A percentile compares a stretch with the other conserved stretches of the same genome.
Conservation (phyloP, 2,797 vertebrate species). For the Alosa sapidissima region DNA sequence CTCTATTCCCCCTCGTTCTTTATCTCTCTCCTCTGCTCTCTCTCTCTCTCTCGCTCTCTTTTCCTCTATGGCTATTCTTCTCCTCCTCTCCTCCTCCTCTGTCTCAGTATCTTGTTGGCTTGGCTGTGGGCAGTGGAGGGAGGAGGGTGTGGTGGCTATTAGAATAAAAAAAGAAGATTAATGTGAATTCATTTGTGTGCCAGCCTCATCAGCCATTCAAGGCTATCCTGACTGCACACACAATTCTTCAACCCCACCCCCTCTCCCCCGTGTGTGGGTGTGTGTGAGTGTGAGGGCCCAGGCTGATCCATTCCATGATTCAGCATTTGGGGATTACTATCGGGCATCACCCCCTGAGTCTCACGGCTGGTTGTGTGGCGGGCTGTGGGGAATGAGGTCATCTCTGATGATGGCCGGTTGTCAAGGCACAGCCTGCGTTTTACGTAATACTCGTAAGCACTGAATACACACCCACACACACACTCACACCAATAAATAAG, state of each 20-base stretch:
- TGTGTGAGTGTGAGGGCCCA: constrained; percentile 16
- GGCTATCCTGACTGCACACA: neutral
- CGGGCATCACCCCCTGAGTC: constrained; percentile 31
- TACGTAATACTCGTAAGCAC: constrained; percentile 27
- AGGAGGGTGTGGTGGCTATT: neutral
- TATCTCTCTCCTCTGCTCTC: neutral
- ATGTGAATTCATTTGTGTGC: neutral
- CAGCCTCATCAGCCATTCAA: constrained; percentile 8
- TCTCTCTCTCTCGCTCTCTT: neutral
- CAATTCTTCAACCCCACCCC: neutral
- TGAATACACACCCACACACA: neutral
- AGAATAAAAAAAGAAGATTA: constrained; percentile 1
- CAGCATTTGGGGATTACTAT: constrained; percentile 38
- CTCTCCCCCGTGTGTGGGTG: neutral
- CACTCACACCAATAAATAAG: neutral
- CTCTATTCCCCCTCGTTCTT: neutral
- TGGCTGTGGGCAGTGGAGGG: neutral
- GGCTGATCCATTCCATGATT: constrained; percentile 41
- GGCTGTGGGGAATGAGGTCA: constrained; percentile 38
- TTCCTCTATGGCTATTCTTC: neutral
- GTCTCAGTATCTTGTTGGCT: neutral
- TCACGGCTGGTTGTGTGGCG: constrained; percentile 1
- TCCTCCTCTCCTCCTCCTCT: neutral
- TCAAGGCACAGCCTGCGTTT: neutral
- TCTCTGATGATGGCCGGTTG: neutral